Evolutionary conservation across 2,113 vertebrate species (phyloP).

Genomic region (Atherinomorus stipes): DNA sequence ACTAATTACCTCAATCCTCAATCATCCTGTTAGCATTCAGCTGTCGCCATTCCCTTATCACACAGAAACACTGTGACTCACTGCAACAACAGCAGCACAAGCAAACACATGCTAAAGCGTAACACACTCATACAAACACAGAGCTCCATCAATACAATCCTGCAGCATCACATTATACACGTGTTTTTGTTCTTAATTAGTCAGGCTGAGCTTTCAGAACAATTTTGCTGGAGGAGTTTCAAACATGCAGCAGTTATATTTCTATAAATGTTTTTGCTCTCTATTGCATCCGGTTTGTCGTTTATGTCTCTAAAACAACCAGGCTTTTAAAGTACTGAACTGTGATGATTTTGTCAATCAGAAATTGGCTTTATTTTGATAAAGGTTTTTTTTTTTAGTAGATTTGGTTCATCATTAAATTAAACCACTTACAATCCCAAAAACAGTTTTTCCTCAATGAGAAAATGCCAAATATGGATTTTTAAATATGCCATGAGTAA

Average conservation of each 20-base stretch:
- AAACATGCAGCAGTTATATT: slow-evolving; percentile 1
- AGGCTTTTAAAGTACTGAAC: background rate
- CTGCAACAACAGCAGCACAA: slow-evolving; percentile 1
- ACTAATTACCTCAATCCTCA: slow-evolving; percentile 63
- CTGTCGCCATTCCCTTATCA: slow-evolving; percentile 48
- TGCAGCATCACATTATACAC: slow-evolving; percentile 16
- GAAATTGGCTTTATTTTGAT: too few species aligned
- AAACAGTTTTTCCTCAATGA: too few species aligned
- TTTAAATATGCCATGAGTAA: too few species aligned
- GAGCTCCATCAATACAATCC: slow-evolving; percentile 24
- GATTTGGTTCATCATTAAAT: too few species aligned
- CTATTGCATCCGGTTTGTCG: background rate
- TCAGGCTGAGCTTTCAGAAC: background rate
- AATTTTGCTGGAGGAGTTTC: slow-evolving; percentile 14
- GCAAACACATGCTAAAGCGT: background rate
- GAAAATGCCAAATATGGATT: too few species aligned
- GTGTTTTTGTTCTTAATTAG: slow-evolving; percentile 6
- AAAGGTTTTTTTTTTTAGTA: too few species aligned
- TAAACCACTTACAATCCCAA: too few species aligned
- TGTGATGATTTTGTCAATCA: too few species aligned
- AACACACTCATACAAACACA: slow-evolving; percentile 8
- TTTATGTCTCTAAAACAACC: background rate
- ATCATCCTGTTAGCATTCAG: slow-evolving; percentile 51
- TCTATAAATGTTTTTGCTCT: slow-evolving; percentile 7
- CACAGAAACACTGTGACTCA: slow-evolving; percentile 57